A percentile compares a stretch with the other conserved stretches of the same genome.
phyloP scores from a whole-genome alignment of 1,140 invertebrate genomes.

The Muscidifurax raptorellus region DNA sequence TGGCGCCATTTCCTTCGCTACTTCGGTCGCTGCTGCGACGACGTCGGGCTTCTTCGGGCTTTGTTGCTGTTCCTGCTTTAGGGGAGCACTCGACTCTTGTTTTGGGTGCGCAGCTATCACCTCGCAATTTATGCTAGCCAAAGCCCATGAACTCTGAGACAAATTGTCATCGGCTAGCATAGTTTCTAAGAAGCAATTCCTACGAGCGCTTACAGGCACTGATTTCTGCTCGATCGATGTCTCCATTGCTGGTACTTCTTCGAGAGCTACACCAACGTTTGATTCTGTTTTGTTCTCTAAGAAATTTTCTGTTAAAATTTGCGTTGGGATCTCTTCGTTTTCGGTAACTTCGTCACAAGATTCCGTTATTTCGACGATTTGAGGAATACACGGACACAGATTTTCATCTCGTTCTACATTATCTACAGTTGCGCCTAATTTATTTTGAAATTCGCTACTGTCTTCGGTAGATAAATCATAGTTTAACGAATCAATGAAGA shows the following conservation, averaged over 20 bases:
- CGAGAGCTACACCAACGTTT: neutral
- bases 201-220: constrained; percentile 48
- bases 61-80: neutral
- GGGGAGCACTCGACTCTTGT: neutral
- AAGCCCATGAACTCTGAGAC: neutral
- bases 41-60: neutral
- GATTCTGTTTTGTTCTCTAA: neutral
- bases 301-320: neutral
- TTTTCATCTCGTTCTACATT: neutral
- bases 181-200: constrained; percentile 65
- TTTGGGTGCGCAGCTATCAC: constrained; percentile 60
- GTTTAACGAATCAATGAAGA: constrained; percentile 3
- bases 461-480: constrained; percentile 1
- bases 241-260: neutral
- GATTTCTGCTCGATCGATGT: constrained; percentile 20
- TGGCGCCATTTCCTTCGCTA: neutral
- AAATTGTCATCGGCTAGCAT: constrained; percentile 61
- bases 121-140: constrained; percentile 39
- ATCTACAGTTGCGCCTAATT: neutral
- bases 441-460: neutral
- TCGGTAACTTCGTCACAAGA: neutral
- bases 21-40: neutral
- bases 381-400: neutral
- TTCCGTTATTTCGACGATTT: neutral
- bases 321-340: neutral